Base-by-base conservation (phyloP, 2,113 vertebrate genomes). In the Ictalurus furcatus region DNA sequence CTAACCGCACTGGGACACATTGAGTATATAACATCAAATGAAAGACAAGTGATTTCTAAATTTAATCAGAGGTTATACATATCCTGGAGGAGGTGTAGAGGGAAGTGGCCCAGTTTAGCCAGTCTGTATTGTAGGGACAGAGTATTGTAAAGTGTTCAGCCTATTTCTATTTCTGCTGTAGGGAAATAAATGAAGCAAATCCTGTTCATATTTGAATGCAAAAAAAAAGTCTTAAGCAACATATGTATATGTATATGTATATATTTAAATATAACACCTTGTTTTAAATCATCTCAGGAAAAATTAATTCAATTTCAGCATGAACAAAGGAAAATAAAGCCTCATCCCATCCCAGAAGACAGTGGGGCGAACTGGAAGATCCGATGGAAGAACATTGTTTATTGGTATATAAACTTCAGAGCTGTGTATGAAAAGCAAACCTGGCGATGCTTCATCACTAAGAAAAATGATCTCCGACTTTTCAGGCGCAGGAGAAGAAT, bases 101-200 rank as follows among this genome's bases (percentile, higher is more conserved):
- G 85, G 54, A 87, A 78, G 71, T 87, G 85, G 85, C 71, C 85
- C 85, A 87, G 73, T 76, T 81, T 71, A 83, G 58, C 19, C 25
- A 54, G 61, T 28, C 52, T 86, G 44, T 37, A 54, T 44, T 76
- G 85, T 56, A 30, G 63, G 25, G 13, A 44, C 56, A 84, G 58
- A 28, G 16, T 8, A 54, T 25, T 85, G 44, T 21, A 34, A 8
- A 69, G 40, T n/a, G 16, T 61, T 63, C 21, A 37, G 21, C 14
- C 79, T 82, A 34, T 21, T 34, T 37, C 79, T 59, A 17, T 58
- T 81, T 81, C n/a, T 4, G n/a, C 16, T 56, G 52, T 81, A 30
- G 3, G 52, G n/a, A 54, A 58, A 58, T 34, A 37, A 82, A 82
- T 82, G n/a, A 30, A 58, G 30, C 54, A 23, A 80, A 56, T 54